Percentiles rank a stretch among this genome's conserved stretches.
Conservation (phyloP, 2,888 invertebrate genomes). For the Melangyna quadrimaculata region DNA sequence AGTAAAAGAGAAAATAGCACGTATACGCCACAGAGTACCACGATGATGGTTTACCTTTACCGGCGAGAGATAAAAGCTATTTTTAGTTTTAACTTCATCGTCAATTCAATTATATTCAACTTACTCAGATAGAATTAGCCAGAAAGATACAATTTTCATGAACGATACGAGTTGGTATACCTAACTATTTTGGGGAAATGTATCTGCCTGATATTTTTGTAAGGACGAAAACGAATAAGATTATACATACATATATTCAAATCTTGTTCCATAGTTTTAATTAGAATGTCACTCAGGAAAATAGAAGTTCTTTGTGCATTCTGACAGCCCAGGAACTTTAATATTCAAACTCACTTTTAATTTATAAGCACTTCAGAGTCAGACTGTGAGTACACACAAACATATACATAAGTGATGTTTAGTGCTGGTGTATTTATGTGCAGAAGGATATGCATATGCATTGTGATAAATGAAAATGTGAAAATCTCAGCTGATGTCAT, state of each 20-base stretch:
- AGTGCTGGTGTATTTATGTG: not conserved
- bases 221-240: not conserved
- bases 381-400: not conserved
- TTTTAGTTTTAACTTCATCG: conserved; percentile 1
- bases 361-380: conserved; percentile 5
- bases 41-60: not conserved
- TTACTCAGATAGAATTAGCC: conserved; percentile 43
- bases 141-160: not conserved
- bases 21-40: not conserved
- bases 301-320: conserved; percentile 6
- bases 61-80: not conserved
- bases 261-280: conserved; percentile 17
- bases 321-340: conserved; percentile 19
- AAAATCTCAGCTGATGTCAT: conserved; percentile 8
- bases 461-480: conserved; percentile 6
- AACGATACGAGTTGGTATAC: too few relatives aligned
- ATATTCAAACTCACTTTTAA: conserved; percentile 27
- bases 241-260: too few relatives aligned
- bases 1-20: conserved; percentile 10
- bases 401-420: not conserved
- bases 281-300: conserved; percentile 45
- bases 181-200: not conserved
- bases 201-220: not conserved
- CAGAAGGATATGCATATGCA: not conserved
- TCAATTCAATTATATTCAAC: conserved; percentile 51